Base-by-base conservation (phyloP, 2,113 vertebrate species). In the Origma solitaria region DNA sequence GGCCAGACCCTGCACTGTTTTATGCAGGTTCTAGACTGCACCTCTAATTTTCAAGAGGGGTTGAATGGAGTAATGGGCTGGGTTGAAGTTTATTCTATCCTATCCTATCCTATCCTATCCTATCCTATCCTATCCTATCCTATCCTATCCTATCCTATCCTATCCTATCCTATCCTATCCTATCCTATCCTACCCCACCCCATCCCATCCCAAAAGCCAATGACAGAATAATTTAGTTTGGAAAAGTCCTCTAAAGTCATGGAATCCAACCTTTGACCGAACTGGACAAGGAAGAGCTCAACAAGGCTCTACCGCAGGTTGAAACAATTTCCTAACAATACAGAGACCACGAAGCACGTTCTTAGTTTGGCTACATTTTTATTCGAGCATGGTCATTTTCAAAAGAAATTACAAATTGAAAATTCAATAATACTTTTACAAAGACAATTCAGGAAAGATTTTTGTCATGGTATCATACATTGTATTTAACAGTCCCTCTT, bases 391-490 rank as follows among this genome's bases (percentile, higher is more conserved):
- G 99, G 99, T 99, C 99, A 99, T 99, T 99, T 99, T 99, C 99
- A 99, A 99, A 99, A 99, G 99, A 99, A 99, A 99, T 99, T 99
- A 99, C 99, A 99, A 99, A 99, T 99, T 99, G 99, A 99, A 99
- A 99, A 99, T 99, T 99, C 99, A 99, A 99, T 99, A 99, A 99
- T 99, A 99, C 99, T 99, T 99, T 99, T 99, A 99, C 99, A 99
- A 99, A 99, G 99, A 99, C 99, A 99, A 99, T 99, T 99, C 99
- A 99, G 99, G 99, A 99, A 99, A 99, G 99, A 98, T 99, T 99
- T 99, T 98, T 99, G 98, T 99, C 98, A 99, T 99, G 98, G 98
- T 99, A 99, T 99, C 99, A 99, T 99, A 99, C 99, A 99, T 99
- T 99, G 99, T 99, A 99, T 99, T 99, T 99, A 99, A 99, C 99